phyloP scores from a whole-genome alignment of 92 coral and sea anemone species.

The Umimayanthus chanpuru region DNA sequence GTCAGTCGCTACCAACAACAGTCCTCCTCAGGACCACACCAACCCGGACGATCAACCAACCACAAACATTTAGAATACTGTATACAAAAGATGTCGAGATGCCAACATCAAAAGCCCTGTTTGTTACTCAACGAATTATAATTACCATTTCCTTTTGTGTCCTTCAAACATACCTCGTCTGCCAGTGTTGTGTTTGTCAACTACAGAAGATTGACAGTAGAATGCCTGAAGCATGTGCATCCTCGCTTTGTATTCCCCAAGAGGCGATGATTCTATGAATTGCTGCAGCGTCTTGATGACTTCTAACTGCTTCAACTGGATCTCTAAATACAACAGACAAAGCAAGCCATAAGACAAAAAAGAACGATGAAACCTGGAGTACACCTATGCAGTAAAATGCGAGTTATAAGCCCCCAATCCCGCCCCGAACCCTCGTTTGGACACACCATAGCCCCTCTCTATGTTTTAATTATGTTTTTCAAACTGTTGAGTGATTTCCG shows the following conservation, averaged over 20 bases:
- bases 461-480: no score
- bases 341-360: background rate
- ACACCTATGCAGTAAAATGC: no score
- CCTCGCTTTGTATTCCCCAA: constrained; percentile 87
- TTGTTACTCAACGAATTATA: background rate
- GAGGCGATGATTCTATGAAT: constrained; percentile 88
- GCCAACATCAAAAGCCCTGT: background rate
- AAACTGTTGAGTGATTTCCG: no score
- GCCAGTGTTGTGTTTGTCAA: constrained; percentile 28
- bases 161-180: constrained; percentile 36
- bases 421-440: no score
- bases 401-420: no score
- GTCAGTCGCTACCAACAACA: no score
- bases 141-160: background rate
- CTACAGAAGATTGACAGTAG: constrained; percentile 63
- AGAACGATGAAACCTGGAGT: background rate
- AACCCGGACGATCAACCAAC: no score
- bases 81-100: background rate
- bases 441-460: no score
- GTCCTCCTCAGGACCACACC: no score
- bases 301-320: constrained; percentile 25
- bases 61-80: background rate
- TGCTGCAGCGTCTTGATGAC: constrained; percentile 75
- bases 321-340: background rate
- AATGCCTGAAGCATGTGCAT: constrained; percentile 76